These are phyloP conservation scores for Dasypolia templi DNA, from an alignment of 2,888 invertebrate species.

Conservation along the genomic window DNA sequence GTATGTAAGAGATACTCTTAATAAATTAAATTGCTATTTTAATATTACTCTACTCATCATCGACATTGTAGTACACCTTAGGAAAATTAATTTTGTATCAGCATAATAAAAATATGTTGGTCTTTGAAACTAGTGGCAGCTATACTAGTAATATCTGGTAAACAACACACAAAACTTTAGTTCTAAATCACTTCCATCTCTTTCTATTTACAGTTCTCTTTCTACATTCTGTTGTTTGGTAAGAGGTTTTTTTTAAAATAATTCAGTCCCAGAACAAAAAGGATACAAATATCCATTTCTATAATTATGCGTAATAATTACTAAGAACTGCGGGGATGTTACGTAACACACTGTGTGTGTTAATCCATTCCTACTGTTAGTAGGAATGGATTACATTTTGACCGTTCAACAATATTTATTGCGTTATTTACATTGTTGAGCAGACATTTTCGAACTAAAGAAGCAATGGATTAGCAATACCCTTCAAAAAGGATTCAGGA, in stretches of 20 bases:
- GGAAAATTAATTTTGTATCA: background rate
- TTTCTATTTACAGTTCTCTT: background rate
- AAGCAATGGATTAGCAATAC: no score
- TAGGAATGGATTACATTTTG: no score
- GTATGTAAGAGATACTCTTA: background rate
- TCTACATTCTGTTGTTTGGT: background rate
- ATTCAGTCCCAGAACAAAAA: background rate
- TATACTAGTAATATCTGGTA: background rate
- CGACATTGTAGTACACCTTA: background rate
- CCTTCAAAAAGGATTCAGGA: no score
- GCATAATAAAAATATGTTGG: no score
- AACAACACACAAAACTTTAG: no score
- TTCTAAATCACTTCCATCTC: background rate
- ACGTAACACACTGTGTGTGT: no score
- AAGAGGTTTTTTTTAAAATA: background rate
- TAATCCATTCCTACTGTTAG: no score
- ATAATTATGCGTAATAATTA: background rate
- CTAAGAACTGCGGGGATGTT: background rate
- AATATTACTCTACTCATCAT: background rate
- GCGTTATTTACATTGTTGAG: no score
- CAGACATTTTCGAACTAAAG: no score
- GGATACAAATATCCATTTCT: no score
- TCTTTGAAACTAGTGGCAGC: background rate
- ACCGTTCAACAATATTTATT: no score
- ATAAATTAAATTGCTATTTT: conserved; percentile 18